phyloP scores from a whole-genome alignment of 1,140 invertebrate genomes.

The Drosophila bipectinata region DNA sequence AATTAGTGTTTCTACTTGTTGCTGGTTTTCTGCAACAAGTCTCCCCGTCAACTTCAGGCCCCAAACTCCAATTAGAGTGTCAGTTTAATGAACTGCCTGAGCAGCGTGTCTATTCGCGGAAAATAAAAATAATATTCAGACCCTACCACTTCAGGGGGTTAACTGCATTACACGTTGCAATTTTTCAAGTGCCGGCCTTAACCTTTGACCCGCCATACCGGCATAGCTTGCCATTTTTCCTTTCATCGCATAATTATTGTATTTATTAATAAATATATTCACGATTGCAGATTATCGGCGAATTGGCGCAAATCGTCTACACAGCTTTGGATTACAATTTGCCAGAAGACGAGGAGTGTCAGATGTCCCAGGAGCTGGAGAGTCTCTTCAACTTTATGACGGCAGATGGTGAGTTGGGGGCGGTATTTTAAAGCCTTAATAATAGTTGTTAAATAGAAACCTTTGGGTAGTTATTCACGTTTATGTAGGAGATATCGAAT shows the following conservation, averaged over 20 bases:
- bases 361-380: slow-evolving; percentile 93
- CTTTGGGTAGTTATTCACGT: neutral
- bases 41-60: slow-evolving; percentile 70
- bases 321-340: slow-evolving; percentile 94
- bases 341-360: slow-evolving; percentile 92
- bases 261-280: slow-evolving; percentile 22
- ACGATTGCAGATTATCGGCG: slow-evolving; percentile 89
- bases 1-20: slow-evolving; percentile 59
- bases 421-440: neutral
- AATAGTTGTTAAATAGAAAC: neutral
- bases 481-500: neutral
- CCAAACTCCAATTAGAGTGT: slow-evolving; percentile 79
- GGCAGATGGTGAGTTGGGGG: slow-evolving; percentile 85
- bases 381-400: slow-evolving; percentile 94
- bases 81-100: slow-evolving; percentile 78
- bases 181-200: slow-evolving; percentile 47
- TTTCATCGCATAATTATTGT: slow-evolving; percentile 14
- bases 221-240: slow-evolving; percentile 10
- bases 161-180: slow-evolving; percentile 31
- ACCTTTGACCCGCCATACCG: slow-evolving; percentile 21
- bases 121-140: slow-evolving; percentile 14
- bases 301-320: slow-evolving; percentile 93
- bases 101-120: neutral
- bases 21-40: slow-evolving; percentile 67
- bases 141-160: slow-evolving; percentile 13